Conservation (phyloP, 1,140 invertebrate species). For the Lucilia sericata region DNA sequence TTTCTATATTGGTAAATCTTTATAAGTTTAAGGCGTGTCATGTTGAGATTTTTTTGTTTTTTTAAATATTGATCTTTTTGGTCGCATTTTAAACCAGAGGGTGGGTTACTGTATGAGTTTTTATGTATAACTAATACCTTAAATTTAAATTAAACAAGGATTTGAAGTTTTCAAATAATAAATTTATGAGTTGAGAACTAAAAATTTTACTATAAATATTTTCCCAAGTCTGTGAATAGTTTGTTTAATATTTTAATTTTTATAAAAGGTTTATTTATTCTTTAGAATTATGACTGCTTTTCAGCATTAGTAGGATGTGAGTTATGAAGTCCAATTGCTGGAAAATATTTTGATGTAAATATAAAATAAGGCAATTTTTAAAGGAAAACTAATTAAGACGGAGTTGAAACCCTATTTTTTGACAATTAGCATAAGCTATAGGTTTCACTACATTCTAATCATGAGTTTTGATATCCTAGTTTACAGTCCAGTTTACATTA, state of each 20-base stretch:
- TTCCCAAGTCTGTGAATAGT: conserved; percentile 28
- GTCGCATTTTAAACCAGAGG: background rate
- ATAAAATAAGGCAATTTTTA: too few relatives aligned
- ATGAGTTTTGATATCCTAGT: too few relatives aligned
- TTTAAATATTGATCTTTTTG: conserved; percentile 21
- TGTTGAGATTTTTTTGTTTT: conserved; percentile 27
- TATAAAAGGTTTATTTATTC: conserved; percentile 26
- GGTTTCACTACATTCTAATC: too few relatives aligned
- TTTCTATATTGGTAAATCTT: background rate
- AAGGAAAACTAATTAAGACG: too few relatives aligned
- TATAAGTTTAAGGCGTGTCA: conserved; percentile 14
- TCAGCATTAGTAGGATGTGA: background rate
- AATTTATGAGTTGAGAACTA: conserved; percentile 27
- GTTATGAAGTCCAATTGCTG: background rate
- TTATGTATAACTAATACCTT: background rate
- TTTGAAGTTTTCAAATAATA: background rate
- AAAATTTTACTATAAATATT: conserved; percentile 12
- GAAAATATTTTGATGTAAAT: background rate
- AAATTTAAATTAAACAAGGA: conserved; percentile 24
- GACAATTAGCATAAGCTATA: too few relatives aligned
- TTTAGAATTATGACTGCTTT: background rate
- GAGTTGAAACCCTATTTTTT: too few relatives aligned
- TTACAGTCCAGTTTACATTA: too few relatives aligned
- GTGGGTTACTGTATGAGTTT: background rate
- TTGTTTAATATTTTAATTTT: conserved; percentile 29